A percentile compares a stretch with the other conserved stretches of the same genome.
These are phyloP conservation scores for Phocides pigmalion DNA, from an alignment of 1,140 invertebrate genomes.

Conservation along the genomic window DNA sequence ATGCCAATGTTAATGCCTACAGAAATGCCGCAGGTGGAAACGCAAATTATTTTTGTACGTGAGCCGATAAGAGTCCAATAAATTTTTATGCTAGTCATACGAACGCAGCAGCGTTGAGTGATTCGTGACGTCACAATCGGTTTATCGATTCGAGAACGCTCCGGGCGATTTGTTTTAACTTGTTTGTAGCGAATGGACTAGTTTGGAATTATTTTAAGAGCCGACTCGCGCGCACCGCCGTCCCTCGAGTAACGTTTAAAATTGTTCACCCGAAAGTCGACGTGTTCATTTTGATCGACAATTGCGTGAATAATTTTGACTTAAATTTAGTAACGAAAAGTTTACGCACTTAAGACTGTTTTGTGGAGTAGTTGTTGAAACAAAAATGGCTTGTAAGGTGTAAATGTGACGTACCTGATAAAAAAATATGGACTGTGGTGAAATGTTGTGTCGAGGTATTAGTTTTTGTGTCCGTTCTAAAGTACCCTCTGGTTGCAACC, in stretches of 20 bases:
- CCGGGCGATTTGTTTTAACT: conserved; percentile 68
- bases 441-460: conserved; percentile 7
- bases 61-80: conserved; percentile 46
- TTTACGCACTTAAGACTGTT: conserved; percentile 32
- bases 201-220: conserved; percentile 59
- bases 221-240: conserved; percentile 43
- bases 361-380: conserved; percentile 21
- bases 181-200: conserved; percentile 67
- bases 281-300: conserved; percentile 23
- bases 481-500: background rate
- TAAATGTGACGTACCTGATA: conserved; percentile 32
- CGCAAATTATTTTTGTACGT: conserved; percentile 29
- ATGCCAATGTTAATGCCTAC: conserved; percentile 9
- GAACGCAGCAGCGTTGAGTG: conserved; percentile 37
- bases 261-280: conserved; percentile 15
- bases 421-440: conserved; percentile 17
- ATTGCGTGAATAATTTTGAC: conserved; percentile 27
- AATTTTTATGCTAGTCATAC: conserved; percentile 55
- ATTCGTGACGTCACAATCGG: conserved; percentile 23
- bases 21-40: conserved; percentile 18
- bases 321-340: conserved; percentile 17
- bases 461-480: conserved; percentile 19
- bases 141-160: conserved; percentile 51
- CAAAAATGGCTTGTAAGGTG: conserved; percentile 28
- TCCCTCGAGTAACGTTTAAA: conserved; percentile 9